Evolutionary conservation across 2,113 vertebrate species (phyloP).

Genomic region (Platycercus adscitus): DNA sequence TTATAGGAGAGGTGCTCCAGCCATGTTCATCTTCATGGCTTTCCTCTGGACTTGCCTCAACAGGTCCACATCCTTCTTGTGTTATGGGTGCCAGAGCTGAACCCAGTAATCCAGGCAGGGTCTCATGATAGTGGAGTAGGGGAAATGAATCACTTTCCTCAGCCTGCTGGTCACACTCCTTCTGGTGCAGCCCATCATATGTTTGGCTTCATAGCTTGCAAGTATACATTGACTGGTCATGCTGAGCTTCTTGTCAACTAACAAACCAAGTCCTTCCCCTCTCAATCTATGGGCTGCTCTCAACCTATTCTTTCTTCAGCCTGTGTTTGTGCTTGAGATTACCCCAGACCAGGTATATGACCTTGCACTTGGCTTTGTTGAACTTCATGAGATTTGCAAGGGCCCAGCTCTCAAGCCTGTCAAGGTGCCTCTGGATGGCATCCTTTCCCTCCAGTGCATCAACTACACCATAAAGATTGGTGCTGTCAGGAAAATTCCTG

Average conservation of each 20-base stretch:
- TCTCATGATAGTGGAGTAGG: not conserved
- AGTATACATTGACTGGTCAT: not conserved
- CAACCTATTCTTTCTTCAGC: not conserved
- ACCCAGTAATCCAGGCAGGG: not conserved
- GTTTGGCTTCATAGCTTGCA: not conserved
- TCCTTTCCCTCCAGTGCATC: not conserved
- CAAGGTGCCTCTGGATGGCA: not conserved
- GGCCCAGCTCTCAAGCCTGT: not conserved
- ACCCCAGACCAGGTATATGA: not conserved
- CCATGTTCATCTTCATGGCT: not conserved
- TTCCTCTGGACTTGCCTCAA: not conserved
- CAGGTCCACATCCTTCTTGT: not conserved
- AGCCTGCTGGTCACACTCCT: not conserved
- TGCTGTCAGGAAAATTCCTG: not conserved
- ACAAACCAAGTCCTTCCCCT: not conserved
- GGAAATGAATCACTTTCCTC: not conserved
- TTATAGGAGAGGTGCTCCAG: not conserved
- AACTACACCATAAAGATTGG: not conserved
- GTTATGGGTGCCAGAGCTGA: not conserved
- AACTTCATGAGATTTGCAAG: not conserved
- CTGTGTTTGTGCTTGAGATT: not conserved
- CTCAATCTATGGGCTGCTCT: not conserved
- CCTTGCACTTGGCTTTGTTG: not conserved
- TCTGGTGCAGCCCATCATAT: not conserved
- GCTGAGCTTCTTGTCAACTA: not conserved